Evolutionary conservation across 2,888 invertebrate genomes (phyloP).

Genomic region (Escarpia spicata): DNA sequence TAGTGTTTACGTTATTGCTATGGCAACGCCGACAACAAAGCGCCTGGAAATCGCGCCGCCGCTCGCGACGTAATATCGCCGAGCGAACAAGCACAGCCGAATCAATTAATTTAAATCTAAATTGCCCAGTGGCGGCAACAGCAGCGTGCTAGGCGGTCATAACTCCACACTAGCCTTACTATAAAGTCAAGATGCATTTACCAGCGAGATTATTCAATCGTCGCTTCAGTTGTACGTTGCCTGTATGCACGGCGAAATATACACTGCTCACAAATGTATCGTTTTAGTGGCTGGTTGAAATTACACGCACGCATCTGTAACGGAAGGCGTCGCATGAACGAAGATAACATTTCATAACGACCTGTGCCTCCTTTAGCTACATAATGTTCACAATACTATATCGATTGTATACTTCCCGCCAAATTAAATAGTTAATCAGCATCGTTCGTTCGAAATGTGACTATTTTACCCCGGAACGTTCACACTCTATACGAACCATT

Average conservation of each 20-base stretch:
- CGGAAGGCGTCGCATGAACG: not conserved
- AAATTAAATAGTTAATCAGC: too few relatives aligned
- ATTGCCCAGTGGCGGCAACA: not conserved
- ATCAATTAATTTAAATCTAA: conserved; percentile 13
- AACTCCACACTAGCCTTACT: not conserved
- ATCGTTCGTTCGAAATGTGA: too few relatives aligned
- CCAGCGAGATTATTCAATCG: not conserved
- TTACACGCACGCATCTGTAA: not conserved
- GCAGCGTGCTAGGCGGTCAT: not conserved
- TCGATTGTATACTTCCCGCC: too few relatives aligned
- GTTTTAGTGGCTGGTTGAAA: not conserved
- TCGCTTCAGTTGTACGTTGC: not conserved
- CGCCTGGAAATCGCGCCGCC: not conserved
- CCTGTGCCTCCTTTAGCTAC: too few relatives aligned
- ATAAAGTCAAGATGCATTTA: conserved; percentile 10
- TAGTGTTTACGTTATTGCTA: not conserved
- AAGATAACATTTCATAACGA: not conserved
- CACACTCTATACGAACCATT: too few relatives aligned
- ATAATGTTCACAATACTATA: too few relatives aligned
- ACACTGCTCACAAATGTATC: not conserved
- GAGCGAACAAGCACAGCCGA: not conserved
- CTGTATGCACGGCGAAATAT: not conserved
- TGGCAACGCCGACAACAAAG: not conserved
- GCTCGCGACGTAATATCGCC: not conserved
- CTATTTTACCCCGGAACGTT: too few relatives aligned